These are phyloP conservation scores for Proteles cristata DNA, from an alignment of 2,113 vertebrate species.

Conservation along the genomic window DNA sequence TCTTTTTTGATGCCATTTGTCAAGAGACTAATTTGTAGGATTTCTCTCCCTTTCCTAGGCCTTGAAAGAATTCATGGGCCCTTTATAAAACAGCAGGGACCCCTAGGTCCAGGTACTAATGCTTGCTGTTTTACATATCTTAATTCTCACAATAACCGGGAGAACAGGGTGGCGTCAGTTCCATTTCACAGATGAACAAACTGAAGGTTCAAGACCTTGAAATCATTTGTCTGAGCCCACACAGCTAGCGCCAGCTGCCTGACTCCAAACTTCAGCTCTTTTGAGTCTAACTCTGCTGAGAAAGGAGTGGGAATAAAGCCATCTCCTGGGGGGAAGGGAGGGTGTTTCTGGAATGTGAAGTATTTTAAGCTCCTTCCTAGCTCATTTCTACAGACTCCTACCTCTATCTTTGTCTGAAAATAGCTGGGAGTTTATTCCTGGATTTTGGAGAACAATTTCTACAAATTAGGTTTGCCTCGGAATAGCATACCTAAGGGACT, in stretches of 20 bases:
- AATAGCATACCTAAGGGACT: conserved; percentile 8
- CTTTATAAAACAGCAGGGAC: background rate
- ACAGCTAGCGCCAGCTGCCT: background rate
- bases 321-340: conserved; percentile 63
- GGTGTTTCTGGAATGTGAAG: conserved; percentile 79
- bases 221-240: conserved; percentile 29
- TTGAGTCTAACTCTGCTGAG: conserved; percentile 48
- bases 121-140: background rate
- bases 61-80: background rate
- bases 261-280: conserved; percentile 42
- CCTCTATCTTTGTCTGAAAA: conserved; percentile 78
- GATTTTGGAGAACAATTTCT: conserved; percentile 64
- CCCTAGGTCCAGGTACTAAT: background rate
- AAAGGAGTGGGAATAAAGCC: conserved; percentile 65
- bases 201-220: background rate
- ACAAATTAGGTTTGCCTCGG: conserved; percentile 66
- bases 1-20: conserved; percentile 14
- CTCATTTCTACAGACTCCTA: conserved; percentile 68
- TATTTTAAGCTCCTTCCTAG: conserved; percentile 79
- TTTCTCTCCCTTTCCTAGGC: background rate
- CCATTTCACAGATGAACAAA: conserved; percentile 56
- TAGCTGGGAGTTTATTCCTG: conserved; percentile 75
- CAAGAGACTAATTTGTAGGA: background rate
- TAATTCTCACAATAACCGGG: conserved; percentile 23
- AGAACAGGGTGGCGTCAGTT: background rate